Conservation (phyloP, 2,888 invertebrate genomes). For the Harpagoxenus sublaevis region DNA sequence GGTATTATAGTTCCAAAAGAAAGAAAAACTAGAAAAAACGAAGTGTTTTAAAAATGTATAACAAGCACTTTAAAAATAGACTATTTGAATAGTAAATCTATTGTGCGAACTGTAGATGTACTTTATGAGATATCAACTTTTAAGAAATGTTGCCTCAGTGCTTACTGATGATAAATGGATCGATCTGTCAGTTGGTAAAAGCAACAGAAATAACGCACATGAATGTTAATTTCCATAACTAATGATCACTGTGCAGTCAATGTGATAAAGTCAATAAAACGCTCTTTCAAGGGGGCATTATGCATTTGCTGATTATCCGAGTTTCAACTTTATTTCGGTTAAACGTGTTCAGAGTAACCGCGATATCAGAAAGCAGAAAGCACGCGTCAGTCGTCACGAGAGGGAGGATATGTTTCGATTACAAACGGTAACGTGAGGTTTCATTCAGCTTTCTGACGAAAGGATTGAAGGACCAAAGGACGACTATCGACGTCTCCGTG, state of each 20-base stretch:
- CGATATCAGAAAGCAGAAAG: slow-evolving; percentile 9
- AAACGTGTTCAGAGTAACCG: neutral
- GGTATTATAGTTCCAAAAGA: neutral
- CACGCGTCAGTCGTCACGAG: neutral
- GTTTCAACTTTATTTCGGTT: neutral
- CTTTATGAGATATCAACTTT: neutral
- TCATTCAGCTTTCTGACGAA: neutral
- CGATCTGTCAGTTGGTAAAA: neutral
- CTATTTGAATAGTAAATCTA: neutral
- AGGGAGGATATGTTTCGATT: slow-evolving; percentile 3
- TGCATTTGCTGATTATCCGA: neutral
- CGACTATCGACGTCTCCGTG: slow-evolving; percentile 62
- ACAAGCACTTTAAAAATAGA: neutral
- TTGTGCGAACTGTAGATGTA: neutral
- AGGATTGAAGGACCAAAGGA: slow-evolving; percentile 43
- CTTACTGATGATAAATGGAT: slow-evolving; percentile 11
- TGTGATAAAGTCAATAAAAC: neutral
- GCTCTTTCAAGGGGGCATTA: neutral
- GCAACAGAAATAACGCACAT: slow-evolving; percentile 16
- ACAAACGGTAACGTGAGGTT: neutral
- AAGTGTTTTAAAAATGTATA: neutral
- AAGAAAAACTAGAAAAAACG: neutral
- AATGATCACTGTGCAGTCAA: neutral
- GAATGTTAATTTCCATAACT: neutral
- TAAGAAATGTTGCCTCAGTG: neutral